Evolutionary conservation across 2,113 vertebrate genomes (phyloP).

Genomic region (Bubo scandiacus): DNA sequence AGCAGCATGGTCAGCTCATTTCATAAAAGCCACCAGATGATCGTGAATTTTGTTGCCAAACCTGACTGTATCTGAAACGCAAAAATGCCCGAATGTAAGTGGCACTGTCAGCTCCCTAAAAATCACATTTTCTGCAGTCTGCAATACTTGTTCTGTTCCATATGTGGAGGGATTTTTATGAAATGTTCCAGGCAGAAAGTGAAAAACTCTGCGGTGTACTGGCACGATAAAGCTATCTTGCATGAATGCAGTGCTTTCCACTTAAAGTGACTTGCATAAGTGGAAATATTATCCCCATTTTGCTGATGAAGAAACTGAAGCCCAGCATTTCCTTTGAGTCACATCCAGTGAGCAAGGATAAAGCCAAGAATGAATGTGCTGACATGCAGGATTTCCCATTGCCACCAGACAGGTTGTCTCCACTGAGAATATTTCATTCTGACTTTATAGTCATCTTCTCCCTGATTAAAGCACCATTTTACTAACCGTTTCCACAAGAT

Average conservation of each 20-base stretch:
- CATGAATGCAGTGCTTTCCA: conserved; percentile 29
- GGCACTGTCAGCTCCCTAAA: conserved; percentile 32
- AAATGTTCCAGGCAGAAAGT: conserved; percentile 54
- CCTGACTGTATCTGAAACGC: conserved; percentile 18
- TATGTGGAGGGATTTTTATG: conserved; percentile 57
- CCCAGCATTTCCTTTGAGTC: conserved; percentile 46
- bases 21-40: conserved; percentile 37
- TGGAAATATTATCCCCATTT: conserved; percentile 54
- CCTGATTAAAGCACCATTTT: conserved; percentile 8
- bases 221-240: conserved; percentile 15
- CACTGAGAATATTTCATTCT: conserved; percentile 25
- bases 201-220: conserved; percentile 30
- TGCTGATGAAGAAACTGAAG: conserved; percentile 57
- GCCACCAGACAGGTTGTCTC: conserved; percentile 54
- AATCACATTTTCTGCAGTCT: conserved; percentile 57
- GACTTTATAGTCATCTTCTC: conserved; percentile 3
- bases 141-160: conserved; percentile 42
- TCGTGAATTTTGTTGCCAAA: conserved; percentile 10
- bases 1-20: not conserved
- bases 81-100: conserved; percentile 24
- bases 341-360: conserved; percentile 39
- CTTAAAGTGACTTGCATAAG: conserved; percentile 58
- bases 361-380: conserved; percentile 59
- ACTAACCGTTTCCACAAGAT: not conserved
- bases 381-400: conserved; percentile 46